Conservation (phyloP, 2,888 invertebrate genomes). For the Lasioglossum zephyrum region DNA sequence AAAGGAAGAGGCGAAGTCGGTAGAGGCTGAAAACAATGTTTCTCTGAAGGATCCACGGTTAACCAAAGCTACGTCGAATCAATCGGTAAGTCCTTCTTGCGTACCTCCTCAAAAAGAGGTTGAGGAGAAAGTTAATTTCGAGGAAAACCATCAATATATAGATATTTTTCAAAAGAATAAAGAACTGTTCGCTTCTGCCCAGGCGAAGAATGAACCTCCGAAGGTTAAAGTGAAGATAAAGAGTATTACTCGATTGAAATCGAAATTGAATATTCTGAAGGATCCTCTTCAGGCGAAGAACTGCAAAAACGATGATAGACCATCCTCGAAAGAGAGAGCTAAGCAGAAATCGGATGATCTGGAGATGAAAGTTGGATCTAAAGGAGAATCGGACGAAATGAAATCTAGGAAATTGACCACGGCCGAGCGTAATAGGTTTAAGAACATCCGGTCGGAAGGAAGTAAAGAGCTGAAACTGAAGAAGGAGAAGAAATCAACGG, state of each 20-base stretch:
- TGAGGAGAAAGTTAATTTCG: neutral
- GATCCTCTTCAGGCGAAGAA: neutral
- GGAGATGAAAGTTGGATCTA: neutral
- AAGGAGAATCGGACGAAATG: neutral
- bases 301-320: neutral
- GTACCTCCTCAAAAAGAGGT: neutral
- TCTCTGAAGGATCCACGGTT: constrained; percentile 12
- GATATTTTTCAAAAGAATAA: neutral
- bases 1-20: neutral
- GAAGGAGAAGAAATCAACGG: constrained; percentile 50
- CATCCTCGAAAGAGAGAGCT: neutral
- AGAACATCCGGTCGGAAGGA: constrained; percentile 78
- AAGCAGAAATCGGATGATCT: neutral
- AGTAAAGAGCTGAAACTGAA: constrained; percentile 77
- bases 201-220: neutral
- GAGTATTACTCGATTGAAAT: neutral
- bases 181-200: neutral
- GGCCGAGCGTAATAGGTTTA: constrained; percentile 68
- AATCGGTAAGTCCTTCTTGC: neutral
- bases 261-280: neutral
- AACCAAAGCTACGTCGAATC: neutral
- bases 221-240: neutral
- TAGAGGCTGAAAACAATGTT: neutral
- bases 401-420: constrained; percentile 25
- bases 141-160: neutral